These are phyloP conservation scores for Cheiracanthium punctorium DNA, from an alignment of 2,888 invertebrate species.

Conservation along the genomic window DNA sequence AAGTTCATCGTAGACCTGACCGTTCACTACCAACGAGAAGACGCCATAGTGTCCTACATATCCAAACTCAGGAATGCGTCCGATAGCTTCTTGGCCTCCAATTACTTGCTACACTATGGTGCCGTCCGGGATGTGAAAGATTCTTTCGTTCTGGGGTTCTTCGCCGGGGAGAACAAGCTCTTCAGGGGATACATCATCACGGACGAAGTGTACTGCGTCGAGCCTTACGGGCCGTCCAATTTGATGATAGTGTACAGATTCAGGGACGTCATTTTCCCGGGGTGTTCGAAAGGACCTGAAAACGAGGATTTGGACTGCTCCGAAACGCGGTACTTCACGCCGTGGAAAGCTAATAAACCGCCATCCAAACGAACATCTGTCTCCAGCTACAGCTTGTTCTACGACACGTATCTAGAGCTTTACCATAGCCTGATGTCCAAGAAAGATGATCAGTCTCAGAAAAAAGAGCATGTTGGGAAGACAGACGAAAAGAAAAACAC, in stretches of 20 bases:
- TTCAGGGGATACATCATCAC: conserved; percentile 5
- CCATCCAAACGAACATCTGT: not conserved
- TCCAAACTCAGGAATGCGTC: not conserved
- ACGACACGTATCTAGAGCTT: not conserved
- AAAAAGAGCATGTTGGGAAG: not conserved
- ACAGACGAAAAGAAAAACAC: not conserved
- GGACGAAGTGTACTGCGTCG: not conserved
- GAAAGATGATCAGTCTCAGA: not conserved
- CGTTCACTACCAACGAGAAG: not conserved
- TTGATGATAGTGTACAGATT: conserved; percentile 11
- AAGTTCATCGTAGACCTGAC: not conserved
- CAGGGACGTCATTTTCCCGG: not conserved
- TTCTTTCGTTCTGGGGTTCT: not conserved
- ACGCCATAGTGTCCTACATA: not conserved
- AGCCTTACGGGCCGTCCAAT: not conserved
- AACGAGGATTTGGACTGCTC: not conserved
- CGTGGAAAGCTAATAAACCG: not conserved
- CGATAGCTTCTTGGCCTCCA: not conserved
- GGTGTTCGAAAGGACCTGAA: not conserved
- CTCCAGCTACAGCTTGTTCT: not conserved
- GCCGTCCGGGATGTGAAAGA: not conserved
- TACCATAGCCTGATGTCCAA: not conserved
- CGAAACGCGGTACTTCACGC: not conserved
- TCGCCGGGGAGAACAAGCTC: not conserved
- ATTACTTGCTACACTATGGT: not conserved